A percentile compares a stretch with the other conserved stretches of the same genome.
These are phyloP conservation scores for Rhysida immarginata DNA, from an alignment of 1,140 invertebrate species.

Conservation along the genomic window DNA sequence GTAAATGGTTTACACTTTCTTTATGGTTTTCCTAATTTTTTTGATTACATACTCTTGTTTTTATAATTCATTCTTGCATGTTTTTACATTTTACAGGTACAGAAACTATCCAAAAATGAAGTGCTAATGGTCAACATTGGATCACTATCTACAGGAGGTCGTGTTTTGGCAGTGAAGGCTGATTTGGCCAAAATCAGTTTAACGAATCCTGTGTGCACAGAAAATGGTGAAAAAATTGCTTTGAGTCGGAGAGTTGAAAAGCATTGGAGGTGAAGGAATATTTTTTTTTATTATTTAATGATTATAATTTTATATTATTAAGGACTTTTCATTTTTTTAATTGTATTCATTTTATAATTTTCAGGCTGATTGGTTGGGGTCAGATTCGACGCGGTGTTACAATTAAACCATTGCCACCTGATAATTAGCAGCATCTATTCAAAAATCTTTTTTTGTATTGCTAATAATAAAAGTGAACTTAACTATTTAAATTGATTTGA, in stretches of 20 bases:
- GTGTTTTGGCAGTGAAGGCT: slow-evolving; percentile 87
- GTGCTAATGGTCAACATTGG: slow-evolving; percentile 97
- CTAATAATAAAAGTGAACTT: no score
- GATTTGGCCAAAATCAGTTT: slow-evolving; percentile 96
- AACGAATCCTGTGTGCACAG: slow-evolving; percentile 95
- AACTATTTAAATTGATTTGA: no score
- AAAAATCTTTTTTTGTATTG: no score
- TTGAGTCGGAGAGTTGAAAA: slow-evolving; percentile 94
- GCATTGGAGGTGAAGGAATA: slow-evolving; percentile 67
- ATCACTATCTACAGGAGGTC: slow-evolving; percentile 91
- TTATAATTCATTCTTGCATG: no score
- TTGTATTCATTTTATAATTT: slow-evolving; percentile 23
- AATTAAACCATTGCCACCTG: slow-evolving; percentile 45
- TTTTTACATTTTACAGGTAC: slow-evolving; percentile 22
- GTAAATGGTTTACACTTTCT: no score
- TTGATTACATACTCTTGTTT: no score
- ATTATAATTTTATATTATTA: not conserved
- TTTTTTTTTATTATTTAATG: slow-evolving; percentile 3
- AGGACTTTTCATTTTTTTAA: not conserved
- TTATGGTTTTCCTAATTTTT: no score
- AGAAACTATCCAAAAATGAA: slow-evolving; percentile 76
- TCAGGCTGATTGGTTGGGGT: slow-evolving; percentile 88
- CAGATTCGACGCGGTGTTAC: slow-evolving; percentile 84
- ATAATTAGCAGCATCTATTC: no score
- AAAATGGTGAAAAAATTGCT: slow-evolving; percentile 96